Conservation (phyloP, 1,140 invertebrate genomes). For the Lordiphosa stackelbergi region DNA sequence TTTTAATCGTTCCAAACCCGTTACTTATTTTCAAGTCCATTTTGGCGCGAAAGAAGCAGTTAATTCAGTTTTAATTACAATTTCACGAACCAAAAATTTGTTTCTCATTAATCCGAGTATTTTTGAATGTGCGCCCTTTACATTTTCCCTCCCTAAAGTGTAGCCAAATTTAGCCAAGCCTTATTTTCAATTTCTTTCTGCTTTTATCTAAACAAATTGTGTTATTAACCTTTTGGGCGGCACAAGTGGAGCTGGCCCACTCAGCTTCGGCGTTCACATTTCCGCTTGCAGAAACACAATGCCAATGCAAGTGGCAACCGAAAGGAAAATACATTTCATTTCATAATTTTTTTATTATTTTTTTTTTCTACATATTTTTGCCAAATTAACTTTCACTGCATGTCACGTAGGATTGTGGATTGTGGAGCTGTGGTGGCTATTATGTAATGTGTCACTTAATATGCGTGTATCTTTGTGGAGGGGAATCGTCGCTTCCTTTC, state of each 20-base stretch:
- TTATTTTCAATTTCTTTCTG: conserved; percentile 2
- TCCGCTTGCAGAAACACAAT: conserved; percentile 47
- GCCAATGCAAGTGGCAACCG: conserved; percentile 43
- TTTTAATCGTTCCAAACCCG: no score
- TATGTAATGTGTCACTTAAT: conserved; percentile 46
- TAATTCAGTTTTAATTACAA: no score
- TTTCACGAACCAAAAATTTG: no score
- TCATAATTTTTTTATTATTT: conserved; percentile 28
- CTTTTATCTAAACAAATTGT: conserved; percentile 28
- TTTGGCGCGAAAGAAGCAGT: no score
- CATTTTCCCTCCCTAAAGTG: neutral
- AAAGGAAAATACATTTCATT: conserved; percentile 70
- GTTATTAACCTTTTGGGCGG: conserved; percentile 44
- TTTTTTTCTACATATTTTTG: conserved; percentile 58
- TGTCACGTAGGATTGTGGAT: conserved; percentile 62
- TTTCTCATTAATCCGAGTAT: no score
- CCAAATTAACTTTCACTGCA: conserved; percentile 71
- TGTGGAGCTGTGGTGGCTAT: conserved; percentile 19
- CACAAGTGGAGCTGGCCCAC: conserved; percentile 13
- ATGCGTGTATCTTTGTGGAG: conserved; percentile 27
- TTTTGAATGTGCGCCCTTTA: no score
- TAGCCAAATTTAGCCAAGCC: neutral
- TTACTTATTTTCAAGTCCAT: no score
- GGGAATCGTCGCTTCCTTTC: conserved; percentile 48
- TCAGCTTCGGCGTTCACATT: conserved; percentile 33